Percentiles rank a stretch among this genome's conserved stretches.
phyloP scores from a whole-genome alignment of 2,113 vertebrate genomes.

The Muntiacus muntjak region DNA sequence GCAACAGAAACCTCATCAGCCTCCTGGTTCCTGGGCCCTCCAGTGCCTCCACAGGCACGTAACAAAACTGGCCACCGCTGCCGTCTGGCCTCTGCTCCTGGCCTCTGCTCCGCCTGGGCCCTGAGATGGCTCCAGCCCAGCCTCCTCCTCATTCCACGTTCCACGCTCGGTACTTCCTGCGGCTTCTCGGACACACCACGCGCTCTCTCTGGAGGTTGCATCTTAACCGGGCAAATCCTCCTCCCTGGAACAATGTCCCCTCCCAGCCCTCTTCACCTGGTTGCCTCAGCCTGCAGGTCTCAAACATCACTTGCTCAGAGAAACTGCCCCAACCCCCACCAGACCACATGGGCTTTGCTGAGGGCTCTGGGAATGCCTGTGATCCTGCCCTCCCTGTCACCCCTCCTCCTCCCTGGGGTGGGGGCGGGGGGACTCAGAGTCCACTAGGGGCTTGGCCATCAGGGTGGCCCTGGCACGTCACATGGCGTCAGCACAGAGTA shows the following conservation, averaged over 20 bases:
- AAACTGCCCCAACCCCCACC: background rate
- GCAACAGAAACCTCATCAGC: background rate
- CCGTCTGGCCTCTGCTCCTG: fast-evolving
- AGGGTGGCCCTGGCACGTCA: fast-evolving
- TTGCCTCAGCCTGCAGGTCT: background rate
- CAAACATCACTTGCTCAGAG: background rate
- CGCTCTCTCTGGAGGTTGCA: background rate
- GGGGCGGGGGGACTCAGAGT: background rate
- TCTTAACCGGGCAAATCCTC: background rate
- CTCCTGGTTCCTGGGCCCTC: fast-evolving
- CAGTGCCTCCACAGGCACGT: background rate
- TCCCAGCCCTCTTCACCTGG: fast-evolving
- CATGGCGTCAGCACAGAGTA: fast-evolving
- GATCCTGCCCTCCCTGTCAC: background rate
- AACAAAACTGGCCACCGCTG: fast-evolving
- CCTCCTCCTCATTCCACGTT: fast-evolving
- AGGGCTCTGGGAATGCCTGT: background rate
- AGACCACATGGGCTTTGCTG: background rate
- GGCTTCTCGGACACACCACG: fast-evolving
- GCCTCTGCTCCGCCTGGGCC: fast-evolving
- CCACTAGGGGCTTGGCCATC: fast-evolving
- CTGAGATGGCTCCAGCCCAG: background rate
- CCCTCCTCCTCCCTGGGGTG: background rate
- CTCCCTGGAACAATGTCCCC: background rate
- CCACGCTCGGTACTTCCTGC: background rate